A percentile compares a stretch with the other conserved stretches of the same genome.
phyloP scores from a whole-genome alignment of 1,140 invertebrate species.

The Drosophila lini region DNA sequence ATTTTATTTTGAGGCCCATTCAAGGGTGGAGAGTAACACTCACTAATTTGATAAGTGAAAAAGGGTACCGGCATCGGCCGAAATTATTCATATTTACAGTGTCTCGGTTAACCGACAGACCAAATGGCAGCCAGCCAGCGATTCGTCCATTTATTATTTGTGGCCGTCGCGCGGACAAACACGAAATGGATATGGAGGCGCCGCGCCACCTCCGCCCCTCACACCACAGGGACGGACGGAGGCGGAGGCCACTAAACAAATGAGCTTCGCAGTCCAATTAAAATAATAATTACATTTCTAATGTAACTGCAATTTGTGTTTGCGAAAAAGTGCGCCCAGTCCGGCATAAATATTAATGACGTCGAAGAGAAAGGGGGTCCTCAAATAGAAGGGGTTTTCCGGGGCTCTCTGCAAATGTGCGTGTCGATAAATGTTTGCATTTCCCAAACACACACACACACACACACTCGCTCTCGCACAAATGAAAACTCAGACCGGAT shows the following conservation, averaged over 20 bases:
- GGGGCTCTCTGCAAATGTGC: slow-evolving; percentile 64
- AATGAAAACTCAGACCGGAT: slow-evolving; percentile 22
- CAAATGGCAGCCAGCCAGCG: slow-evolving; percentile 54
- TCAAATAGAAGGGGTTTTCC: slow-evolving; percentile 14
- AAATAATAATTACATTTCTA: slow-evolving; percentile 84
- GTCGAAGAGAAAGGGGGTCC: slow-evolving; percentile 31
- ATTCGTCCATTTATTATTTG: slow-evolving; percentile 76
- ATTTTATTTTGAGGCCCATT: neutral
- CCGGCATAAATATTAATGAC: slow-evolving; percentile 81
- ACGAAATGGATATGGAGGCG: slow-evolving; percentile 8
- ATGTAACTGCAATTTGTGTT: slow-evolving; percentile 71
- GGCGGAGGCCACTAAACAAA: slow-evolving; percentile 50
- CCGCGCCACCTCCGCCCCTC: neutral
- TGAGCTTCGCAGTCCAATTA: slow-evolving; percentile 74
- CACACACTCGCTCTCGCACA: slow-evolving; percentile 9
- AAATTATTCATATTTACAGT: slow-evolving; percentile 79
- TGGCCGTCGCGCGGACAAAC: slow-evolving; percentile 43
- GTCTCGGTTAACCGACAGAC: slow-evolving; percentile 64
- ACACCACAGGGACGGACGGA: neutral
- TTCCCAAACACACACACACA: slow-evolving; percentile 50
- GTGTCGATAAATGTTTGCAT: slow-evolving; percentile 77
- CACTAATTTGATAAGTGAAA: slow-evolving; percentile 46
- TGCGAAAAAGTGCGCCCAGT: slow-evolving; percentile 61
- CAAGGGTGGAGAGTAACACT: neutral
- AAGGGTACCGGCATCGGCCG: slow-evolving; percentile 5